Evolutionary conservation across 2,797 vertebrate genomes (phyloP), one percentile per base, ranked within the genome.

Genomic region (Champsocephalus esox): DNA sequence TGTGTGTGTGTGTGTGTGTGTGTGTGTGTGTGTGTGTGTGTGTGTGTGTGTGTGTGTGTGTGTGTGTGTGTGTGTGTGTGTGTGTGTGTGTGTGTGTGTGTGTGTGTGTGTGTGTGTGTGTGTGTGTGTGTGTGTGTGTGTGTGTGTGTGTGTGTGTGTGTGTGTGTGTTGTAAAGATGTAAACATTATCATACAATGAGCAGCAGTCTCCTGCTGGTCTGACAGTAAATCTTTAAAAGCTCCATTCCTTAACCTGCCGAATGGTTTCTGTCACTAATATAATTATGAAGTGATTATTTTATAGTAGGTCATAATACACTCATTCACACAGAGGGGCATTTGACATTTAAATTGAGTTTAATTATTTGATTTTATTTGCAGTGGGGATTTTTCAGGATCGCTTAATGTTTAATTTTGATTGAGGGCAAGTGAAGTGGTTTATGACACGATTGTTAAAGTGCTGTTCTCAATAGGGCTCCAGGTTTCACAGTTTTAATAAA

Each of bases 391-490:
- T 81, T 85, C 66, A 80, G 72, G 78, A 87, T 84, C 51, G 7
- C 80, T 89, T 89, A 92, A 91, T 91, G 82, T 88, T 91, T 91
- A 68, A 93, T 92, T 90, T 83, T 17, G 59, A 80, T 77, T 1
- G 73, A 85, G 77, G 73, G 49, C 64, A 65, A 80, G 79, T 52
- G 12, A 67, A 75, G 80, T 51, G 1, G 80, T 77, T 87, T 87
- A 88, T 81, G 86, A 70, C 82, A 79, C 64, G 68, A 66, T 85
- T 86, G 86, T 92, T 87, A 86, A 88, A 77, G 85, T 79, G 54
- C 66, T 67, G 69, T 57, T 81, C 79, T 90, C 85, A 82, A 85
- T 67, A 72, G 80, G 71, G 68, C 77, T 83, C 46, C 13, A 38
- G 73, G 76, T 89, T 83, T 88, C 76, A 79, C 79, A 59, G 76